Conservation (phyloP, 2,113 vertebrate species). For the Phalacrocorax brasilianus region DNA sequence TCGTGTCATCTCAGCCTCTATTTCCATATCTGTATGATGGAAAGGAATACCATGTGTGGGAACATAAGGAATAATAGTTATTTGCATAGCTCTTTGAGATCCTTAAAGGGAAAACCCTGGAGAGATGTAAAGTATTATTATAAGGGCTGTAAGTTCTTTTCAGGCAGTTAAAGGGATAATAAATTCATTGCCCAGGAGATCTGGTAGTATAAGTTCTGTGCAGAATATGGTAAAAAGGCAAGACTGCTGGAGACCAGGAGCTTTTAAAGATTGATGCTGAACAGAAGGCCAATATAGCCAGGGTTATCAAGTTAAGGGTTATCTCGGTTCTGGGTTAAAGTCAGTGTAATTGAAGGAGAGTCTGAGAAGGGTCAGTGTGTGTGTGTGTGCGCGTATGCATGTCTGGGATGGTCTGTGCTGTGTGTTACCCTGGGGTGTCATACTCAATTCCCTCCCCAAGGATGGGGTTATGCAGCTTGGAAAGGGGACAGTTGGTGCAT, state of each 20-base stretch:
- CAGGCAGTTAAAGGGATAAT: slow-evolving; percentile 47
- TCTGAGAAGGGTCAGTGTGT: neutral
- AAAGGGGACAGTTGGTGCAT: too few relatives aligned
- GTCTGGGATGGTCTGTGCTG: neutral
- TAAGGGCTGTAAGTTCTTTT: slow-evolving; percentile 36
- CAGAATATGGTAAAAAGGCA: neutral
- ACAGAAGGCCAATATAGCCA: neutral
- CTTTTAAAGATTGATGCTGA: neutral
- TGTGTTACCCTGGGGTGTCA: neutral
- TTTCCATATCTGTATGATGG: neutral
- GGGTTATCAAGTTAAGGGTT: neutral
- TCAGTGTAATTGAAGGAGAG: neutral
- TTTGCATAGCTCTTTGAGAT: slow-evolving; percentile 32
- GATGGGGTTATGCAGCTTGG: neutral
- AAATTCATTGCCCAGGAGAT: slow-evolving; percentile 46
- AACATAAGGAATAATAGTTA: neutral
- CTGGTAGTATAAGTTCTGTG: neutral
- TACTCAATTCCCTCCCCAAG: neutral
- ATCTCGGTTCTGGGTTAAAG: neutral
- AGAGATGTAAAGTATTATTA: slow-evolving; percentile 11
- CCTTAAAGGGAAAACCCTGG: slow-evolving; percentile 1
- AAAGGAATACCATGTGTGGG: neutral
- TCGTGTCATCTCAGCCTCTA: neutral
- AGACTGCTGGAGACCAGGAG: neutral
- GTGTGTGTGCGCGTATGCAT: neutral